Conservation (phyloP, 2,113 vertebrate genomes). For the Glaucomys volans region DNA sequence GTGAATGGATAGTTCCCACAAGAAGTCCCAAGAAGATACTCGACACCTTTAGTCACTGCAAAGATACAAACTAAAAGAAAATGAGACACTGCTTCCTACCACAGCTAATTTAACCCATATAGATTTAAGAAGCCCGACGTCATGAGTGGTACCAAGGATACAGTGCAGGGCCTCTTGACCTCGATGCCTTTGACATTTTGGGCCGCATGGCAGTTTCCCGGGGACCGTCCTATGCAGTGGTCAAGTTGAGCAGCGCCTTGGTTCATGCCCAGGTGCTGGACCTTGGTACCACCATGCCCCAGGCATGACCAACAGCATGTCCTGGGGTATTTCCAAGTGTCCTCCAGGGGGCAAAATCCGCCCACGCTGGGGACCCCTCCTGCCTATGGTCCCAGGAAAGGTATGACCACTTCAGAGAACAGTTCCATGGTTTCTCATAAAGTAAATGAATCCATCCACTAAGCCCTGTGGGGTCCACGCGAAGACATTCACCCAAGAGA, state of each 20-base stretch:
- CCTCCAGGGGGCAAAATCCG: background rate
- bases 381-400: background rate
- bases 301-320: background rate
- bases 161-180: background rate
- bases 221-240: rapidly evolving
- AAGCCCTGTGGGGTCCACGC: background rate
- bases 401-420: background rate
- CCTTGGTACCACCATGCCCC: too few relatives aligned
- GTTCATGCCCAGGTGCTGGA: background rate
- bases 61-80: slow-evolving; percentile 11
- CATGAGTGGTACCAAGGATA: background rate
- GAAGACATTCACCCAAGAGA: background rate
- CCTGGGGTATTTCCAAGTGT: background rate
- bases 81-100: background rate
- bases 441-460: too few relatives aligned
- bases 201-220: background rate
- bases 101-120: background rate
- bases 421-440: background rate
- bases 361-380: background rate
- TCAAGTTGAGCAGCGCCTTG: background rate
- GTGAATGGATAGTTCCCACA: background rate
- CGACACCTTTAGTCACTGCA: background rate
- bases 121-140: background rate
- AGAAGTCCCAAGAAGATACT: background rate
- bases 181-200: background rate